Evolutionary conservation across 1,140 invertebrate genomes (phyloP).

Genomic region (Drosophila prosaltans): DNA sequence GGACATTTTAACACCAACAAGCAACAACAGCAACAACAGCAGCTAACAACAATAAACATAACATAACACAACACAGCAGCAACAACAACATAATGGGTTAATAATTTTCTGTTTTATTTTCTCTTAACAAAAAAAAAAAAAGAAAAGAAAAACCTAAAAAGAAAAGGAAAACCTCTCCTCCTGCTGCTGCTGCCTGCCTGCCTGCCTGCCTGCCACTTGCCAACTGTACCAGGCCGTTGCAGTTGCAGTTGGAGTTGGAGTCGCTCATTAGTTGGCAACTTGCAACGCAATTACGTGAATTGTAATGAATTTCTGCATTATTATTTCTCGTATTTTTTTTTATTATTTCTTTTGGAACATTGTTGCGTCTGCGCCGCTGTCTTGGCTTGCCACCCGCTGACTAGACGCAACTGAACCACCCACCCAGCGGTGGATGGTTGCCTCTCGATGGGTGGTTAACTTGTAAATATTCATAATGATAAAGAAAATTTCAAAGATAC

Average conservation of each 20-base stretch:
- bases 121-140: not conserved
- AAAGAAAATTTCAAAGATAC: too few relatives aligned
- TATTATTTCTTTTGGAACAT: constrained; percentile 34
- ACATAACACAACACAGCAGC: too few relatives aligned
- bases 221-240: not conserved
- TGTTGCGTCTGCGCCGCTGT: constrained; percentile 30
- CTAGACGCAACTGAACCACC: not conserved
- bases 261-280: constrained; percentile 9
- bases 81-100: too few relatives aligned
- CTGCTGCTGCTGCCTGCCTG: not conserved
- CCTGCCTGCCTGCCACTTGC: not conserved
- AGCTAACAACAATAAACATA: too few relatives aligned
- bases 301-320: constrained; percentile 35
- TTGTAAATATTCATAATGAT: not conserved
- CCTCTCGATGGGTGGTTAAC: not conserved
- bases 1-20: too few relatives aligned
- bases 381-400: not conserved
- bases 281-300: constrained; percentile 12
- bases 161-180: not conserved
- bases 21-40: too few relatives aligned
- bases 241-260: not conserved
- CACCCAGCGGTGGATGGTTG: constrained; percentile 1
- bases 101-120: too few relatives aligned
- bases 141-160: not conserved
- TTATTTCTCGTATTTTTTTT: constrained; percentile 15